phyloP scores from a whole-genome alignment of 2,888 invertebrate genomes.

The Drosophila koepferae region DNA sequence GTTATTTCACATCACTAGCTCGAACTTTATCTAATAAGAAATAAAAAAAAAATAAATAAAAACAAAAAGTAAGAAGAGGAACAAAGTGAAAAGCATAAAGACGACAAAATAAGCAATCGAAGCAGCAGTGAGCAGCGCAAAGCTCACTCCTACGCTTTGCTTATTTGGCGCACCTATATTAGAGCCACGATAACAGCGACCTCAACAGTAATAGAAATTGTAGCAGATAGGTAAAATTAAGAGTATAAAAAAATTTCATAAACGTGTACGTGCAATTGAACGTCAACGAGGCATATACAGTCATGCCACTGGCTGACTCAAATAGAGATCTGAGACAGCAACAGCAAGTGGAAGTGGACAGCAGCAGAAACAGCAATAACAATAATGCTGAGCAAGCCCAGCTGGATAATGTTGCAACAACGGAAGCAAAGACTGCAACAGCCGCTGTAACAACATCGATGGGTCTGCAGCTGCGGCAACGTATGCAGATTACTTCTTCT shows the following conservation, averaged over 20 bases:
- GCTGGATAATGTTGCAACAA: constrained; percentile 48
- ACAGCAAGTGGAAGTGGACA: constrained; percentile 64
- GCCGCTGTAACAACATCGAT: constrained; percentile 41
- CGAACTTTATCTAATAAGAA: constrained; percentile 32
- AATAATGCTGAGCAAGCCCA: constrained; percentile 47
- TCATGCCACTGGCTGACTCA: constrained; percentile 84
- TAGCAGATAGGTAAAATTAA: constrained; percentile 23
- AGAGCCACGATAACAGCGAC: constrained; percentile 11
- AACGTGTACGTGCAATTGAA: constrained; percentile 50
- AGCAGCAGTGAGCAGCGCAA: constrained; percentile 35
- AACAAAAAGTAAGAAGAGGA: constrained; percentile 42
- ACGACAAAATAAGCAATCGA: constrained; percentile 34
- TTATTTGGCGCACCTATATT: constrained; percentile 25
- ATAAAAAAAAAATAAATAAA: constrained; percentile 14
- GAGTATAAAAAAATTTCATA: constrained; percentile 49
- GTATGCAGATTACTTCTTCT: constrained; percentile 83
- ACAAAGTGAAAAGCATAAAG: constrained; percentile 16
- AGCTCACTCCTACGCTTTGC: constrained; percentile 32
- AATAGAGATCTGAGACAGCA: constrained; percentile 82
- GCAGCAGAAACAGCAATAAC: constrained; percentile 49
- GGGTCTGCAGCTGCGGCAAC: constrained; percentile 71
- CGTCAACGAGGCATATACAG: constrained; percentile 56
- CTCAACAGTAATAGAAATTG: constrained; percentile 23
- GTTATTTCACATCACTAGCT: constrained; percentile 38
- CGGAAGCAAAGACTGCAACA: constrained; percentile 24